phyloP scores from a whole-genome alignment of 1,140 invertebrate species.

The Bathynomus jamesi region DNA sequence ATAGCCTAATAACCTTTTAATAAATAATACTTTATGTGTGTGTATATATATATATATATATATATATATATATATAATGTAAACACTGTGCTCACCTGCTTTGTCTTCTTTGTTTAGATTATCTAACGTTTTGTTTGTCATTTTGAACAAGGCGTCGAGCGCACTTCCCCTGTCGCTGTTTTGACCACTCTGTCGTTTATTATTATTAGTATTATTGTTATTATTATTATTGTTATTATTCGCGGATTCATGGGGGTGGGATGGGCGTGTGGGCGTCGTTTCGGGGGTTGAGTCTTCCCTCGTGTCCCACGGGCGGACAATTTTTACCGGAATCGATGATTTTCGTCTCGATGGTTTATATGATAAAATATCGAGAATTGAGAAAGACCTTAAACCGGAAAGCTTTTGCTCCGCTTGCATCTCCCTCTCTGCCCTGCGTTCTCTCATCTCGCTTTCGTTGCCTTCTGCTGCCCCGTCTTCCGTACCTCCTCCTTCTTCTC shows the following conservation, averaged over 20 bases:
- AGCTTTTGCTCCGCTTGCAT: slow-evolving; percentile 9
- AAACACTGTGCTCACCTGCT: slow-evolving; percentile 11
- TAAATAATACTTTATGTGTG: not conserved
- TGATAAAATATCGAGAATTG: slow-evolving; percentile 83
- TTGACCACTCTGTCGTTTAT: not conserved
- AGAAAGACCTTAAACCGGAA: slow-evolving; percentile 75
- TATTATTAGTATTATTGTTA: not conserved
- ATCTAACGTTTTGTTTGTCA: slow-evolving; percentile 50
- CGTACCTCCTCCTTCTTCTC: not conserved
- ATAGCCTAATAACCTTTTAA: no score
- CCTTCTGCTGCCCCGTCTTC: not conserved
- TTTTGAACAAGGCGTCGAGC: slow-evolving; percentile 48
- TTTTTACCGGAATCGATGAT: slow-evolving; percentile 42
- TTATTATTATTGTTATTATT: slow-evolving; percentile 2
- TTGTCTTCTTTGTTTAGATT: slow-evolving; percentile 42
- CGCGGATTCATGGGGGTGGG: slow-evolving; percentile 18
- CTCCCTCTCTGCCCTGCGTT: not conserved
- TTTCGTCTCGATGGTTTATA: slow-evolving; percentile 47
- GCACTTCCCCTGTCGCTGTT: slow-evolving; percentile 11
- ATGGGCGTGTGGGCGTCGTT: slow-evolving; percentile 37
- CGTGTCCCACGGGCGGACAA: slow-evolving; percentile 82
- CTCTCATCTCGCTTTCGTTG: not conserved
- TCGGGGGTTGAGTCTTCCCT: slow-evolving; percentile 42
- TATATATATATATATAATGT: not conserved
- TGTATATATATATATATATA: not conserved